Evolutionary conservation across 2,797 vertebrate genomes (phyloP).

Genomic region (Danio albolineatus): DNA sequence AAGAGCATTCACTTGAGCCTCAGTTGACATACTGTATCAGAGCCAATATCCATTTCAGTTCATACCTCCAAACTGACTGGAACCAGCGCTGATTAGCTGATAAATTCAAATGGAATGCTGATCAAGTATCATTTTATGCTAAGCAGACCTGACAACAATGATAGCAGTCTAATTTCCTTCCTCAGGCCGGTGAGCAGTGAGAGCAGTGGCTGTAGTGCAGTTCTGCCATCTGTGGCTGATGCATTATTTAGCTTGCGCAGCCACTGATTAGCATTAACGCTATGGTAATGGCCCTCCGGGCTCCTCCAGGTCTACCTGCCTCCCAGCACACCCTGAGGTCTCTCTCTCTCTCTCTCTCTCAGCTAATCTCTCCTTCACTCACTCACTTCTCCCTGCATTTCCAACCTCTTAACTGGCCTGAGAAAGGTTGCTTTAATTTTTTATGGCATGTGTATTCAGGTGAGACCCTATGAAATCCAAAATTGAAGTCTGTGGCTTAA

Average conservation of each 20-base stretch:
- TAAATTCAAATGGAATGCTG: conserved; percentile 9
- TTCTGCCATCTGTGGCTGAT: conserved; percentile 87
- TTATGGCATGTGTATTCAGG: conserved; percentile 86
- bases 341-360: conserved; percentile 76
- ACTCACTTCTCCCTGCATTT: background rate
- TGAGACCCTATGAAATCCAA: background rate
- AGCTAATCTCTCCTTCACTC: conserved; percentile 82
- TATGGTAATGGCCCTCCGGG: conserved; percentile 87
- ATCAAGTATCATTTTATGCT: conserved; percentile 17
- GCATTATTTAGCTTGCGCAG: conserved; percentile 88
- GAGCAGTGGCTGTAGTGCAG: conserved; percentile 52
- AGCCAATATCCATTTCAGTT: background rate
- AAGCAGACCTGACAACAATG: conserved; percentile 35
- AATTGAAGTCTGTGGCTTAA: background rate
- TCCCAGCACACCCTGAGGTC: conserved; percentile 78
- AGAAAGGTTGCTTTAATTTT: conserved; percentile 85
- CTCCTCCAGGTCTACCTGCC: conserved; percentile 82
- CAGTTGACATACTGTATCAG: background rate
- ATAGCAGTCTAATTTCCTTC: conserved; percentile 23
- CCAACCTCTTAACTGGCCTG: background rate
- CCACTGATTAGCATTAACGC: conserved; percentile 89
- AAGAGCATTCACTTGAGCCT: background rate
- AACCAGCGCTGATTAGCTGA: background rate
- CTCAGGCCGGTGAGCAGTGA: conserved; percentile 10
- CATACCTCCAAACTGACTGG: no score